Evolutionary conservation across 2,113 vertebrate genomes (phyloP).

Genomic region (Salvelinus fontinalis): DNA sequence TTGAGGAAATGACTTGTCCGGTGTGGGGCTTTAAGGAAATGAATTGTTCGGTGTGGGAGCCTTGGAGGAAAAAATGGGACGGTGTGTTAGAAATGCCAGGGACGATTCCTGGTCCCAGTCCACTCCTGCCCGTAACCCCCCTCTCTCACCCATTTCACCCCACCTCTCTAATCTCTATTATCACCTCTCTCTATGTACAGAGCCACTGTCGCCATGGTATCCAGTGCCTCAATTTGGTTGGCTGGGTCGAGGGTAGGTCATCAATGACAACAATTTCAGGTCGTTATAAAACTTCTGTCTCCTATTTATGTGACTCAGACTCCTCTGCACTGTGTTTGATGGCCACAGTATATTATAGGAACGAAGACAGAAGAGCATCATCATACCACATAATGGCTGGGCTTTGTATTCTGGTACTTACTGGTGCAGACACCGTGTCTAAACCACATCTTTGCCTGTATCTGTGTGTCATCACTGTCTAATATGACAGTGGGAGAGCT

Average conservation of each 20-base stretch:
- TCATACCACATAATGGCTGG: background rate
- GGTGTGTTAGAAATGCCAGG: too few species aligned
- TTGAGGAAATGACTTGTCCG: too few species aligned
- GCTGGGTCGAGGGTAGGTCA: constrained; percentile 31
- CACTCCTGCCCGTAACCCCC: too few species aligned
- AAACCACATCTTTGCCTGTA: background rate
- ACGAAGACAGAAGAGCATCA: background rate
- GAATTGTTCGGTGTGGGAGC: too few species aligned
- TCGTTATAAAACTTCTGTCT: constrained; percentile 11
- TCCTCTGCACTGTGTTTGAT: background rate
- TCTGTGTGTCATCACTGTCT: background rate
- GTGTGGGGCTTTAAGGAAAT: too few species aligned
- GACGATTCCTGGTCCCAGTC: too few species aligned
- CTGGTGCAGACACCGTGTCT: constrained; percentile 1
- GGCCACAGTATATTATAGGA: background rate
- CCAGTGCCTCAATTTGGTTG: constrained; percentile 33
- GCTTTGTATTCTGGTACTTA: constrained; percentile 9
- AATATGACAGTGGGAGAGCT: background rate
- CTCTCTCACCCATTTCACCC: background rate
- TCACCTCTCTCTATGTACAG: constrained; percentile 21
- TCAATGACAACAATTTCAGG: constrained; percentile 35
- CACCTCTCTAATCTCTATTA: constrained; percentile 32
- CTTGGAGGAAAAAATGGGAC: too few species aligned
- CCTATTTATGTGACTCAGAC: constrained; percentile 17
- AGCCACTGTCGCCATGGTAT: constrained; percentile 41